These are phyloP conservation scores for Siderastrea radians DNA, from an alignment of 92 coral and sea anemone species.

Conservation along the genomic window DNA sequence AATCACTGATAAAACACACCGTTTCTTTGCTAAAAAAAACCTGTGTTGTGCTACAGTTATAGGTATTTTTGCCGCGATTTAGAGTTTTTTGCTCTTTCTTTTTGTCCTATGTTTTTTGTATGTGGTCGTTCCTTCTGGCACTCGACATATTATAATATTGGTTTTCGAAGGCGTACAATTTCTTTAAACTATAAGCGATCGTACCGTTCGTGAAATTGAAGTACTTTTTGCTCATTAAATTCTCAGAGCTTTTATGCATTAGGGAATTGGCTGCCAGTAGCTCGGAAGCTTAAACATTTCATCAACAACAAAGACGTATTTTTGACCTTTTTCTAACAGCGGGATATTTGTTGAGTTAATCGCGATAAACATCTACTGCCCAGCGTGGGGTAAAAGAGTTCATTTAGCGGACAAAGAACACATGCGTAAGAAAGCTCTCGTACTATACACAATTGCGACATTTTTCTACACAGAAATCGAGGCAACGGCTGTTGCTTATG, in stretches of 20 bases:
- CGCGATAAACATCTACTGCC: constrained; percentile 54
- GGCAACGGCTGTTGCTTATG: constrained; percentile 16
- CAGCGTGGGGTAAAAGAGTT: constrained; percentile 65
- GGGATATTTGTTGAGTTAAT: constrained; percentile 62
- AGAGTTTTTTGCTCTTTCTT: neutral
- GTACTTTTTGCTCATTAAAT: neutral
- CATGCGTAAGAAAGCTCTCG: constrained; percentile 25
- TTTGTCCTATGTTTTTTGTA: neutral
- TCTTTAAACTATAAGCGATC: neutral
- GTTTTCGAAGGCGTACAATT: neutral
- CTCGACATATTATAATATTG: neutral
- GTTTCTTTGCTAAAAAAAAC: neutral
- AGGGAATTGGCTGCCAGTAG: neutral
- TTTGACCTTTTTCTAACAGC: constrained; percentile 40
- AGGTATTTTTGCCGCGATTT: neutral
- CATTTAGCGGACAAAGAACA: constrained; percentile 55
- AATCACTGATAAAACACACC: neutral
- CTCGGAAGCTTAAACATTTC: constrained; percentile 22
- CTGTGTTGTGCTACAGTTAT: neutral
- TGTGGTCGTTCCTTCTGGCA: neutral
- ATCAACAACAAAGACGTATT: constrained; percentile 40
- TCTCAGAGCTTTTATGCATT: neutral
- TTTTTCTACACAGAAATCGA: constrained; percentile 49
- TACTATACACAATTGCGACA: constrained; percentile 16
- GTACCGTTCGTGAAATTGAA: neutral